Evolutionary conservation across 2,888 invertebrate genomes (phyloP).

Genomic region (Eustalomyia histrio): DNA sequence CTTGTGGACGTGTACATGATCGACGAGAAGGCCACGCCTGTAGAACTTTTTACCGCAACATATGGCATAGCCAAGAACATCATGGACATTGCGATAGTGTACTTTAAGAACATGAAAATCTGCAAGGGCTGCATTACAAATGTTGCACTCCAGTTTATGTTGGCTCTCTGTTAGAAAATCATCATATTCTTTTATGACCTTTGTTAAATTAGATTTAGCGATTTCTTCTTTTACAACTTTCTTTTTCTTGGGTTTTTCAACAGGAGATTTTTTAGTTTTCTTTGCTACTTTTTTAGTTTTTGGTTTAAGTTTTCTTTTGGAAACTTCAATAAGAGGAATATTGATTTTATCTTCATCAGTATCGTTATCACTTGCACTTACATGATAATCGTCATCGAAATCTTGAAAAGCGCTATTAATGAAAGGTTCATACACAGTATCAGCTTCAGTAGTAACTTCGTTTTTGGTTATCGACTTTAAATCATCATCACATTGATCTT

Average conservation of each 20-base stretch:
- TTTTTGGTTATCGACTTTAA: conserved; percentile 22
- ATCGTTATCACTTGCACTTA: neutral
- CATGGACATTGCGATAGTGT: conserved; percentile 57
- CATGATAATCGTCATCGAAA: conserved; percentile 11
- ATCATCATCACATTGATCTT: conserved; percentile 1
- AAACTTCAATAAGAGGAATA: neutral
- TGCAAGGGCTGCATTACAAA: conserved; percentile 42
- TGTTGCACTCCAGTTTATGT: conserved; percentile 50
- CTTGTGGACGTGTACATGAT: conserved; percentile 75
- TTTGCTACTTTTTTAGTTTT: neutral
- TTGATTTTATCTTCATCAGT: neutral
- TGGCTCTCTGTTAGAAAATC: conserved; percentile 42
- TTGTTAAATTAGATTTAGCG: neutral
- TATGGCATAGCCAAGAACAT: conserved; percentile 73
- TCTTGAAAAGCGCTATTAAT: conserved; percentile 2
- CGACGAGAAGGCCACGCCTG: conserved; percentile 74
- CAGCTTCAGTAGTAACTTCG: conserved; percentile 10
- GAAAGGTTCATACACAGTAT: neutral
- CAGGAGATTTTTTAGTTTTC: neutral
- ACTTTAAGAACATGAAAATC: conserved; percentile 52
- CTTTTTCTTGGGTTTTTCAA: neutral
- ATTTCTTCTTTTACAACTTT: neutral
- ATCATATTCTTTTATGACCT: conserved; percentile 33
- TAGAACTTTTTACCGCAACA: conserved; percentile 76
- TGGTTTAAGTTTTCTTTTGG: neutral